These are phyloP conservation scores for Fratercula arctica DNA, from an alignment of 2,797 vertebrate species.

Conservation along the genomic window DNA sequence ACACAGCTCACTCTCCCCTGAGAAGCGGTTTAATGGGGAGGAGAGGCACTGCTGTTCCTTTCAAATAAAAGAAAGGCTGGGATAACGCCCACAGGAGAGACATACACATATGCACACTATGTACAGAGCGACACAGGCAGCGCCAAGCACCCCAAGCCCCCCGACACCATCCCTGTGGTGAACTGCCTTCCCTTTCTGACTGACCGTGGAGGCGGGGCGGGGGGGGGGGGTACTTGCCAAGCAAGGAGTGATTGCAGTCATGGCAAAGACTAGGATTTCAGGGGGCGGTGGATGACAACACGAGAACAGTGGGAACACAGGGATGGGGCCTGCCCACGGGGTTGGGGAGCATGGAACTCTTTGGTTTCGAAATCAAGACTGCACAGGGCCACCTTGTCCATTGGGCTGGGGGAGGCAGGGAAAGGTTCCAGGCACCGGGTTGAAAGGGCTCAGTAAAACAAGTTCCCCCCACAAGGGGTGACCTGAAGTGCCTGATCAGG, in stretches of 20 bases:
- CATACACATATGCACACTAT: not conserved
- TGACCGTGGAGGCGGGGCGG: not conserved
- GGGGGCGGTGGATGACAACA: not conserved
- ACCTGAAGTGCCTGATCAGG: not conserved
- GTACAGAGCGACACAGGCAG: not conserved
- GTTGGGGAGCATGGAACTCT: not conserved
- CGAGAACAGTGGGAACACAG: not conserved
- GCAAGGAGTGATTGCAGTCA: not conserved
- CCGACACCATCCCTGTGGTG: accelerated
- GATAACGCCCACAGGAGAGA: not conserved
- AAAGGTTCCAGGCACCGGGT: not conserved
- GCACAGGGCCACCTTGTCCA: not conserved
- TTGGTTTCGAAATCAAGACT: constrained; percentile 7
- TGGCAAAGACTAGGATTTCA: not conserved
- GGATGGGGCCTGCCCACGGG: not conserved
- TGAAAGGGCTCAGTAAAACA: not conserved
- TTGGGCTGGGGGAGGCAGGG: not conserved
- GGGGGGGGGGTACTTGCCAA: not conserved
- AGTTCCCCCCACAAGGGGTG: not conserved
- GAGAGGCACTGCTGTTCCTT: not conserved
- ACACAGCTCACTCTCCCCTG: not conserved
- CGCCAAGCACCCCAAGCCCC: not conserved
- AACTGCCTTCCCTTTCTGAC: not conserved
- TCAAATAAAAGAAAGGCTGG: not conserved
- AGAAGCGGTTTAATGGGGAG: constrained; percentile 57